phyloP scores from a whole-genome alignment of 2,888 invertebrate genomes.

The Nebria salina region DNA sequence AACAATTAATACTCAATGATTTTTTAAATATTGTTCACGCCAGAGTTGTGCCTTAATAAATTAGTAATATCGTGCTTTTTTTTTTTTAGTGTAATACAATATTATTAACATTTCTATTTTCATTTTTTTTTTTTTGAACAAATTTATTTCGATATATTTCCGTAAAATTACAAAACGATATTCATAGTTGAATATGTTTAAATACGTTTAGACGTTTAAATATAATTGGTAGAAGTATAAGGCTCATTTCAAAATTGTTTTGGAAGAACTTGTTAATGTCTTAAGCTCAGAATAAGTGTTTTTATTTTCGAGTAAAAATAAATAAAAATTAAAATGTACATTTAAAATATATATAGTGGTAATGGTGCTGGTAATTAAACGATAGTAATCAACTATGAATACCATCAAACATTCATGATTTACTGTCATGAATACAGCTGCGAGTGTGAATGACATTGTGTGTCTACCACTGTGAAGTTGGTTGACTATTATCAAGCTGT shows the following conservation, averaged over 20 bases:
- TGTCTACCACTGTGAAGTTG: conserved; percentile 41
- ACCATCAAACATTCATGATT: conserved; percentile 23
- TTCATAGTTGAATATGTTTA: neutral
- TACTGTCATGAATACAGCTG: conserved; percentile 3
- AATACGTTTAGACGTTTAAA: neutral
- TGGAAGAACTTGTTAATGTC: neutral
- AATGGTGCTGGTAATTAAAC: neutral
- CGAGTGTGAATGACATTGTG: neutral
- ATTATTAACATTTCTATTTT: neutral
- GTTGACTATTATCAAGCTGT: conserved; percentile 47
- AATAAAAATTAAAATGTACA: neutral
- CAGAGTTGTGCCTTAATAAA: neutral
- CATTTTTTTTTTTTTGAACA: neutral
- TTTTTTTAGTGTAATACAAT: neutral
- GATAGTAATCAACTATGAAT: conserved; percentile 43
- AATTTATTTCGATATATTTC: conserved; percentile 1
- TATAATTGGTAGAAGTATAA: neutral
- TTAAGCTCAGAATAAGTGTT: neutral
- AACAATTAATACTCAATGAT: neutral
- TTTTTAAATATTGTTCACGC: neutral
- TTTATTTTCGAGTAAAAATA: conserved; percentile 10
- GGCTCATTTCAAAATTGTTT: neutral
- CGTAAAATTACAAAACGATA: neutral
- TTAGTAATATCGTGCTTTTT: neutral
- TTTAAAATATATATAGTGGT: neutral